Evolutionary conservation across 2,113 vertebrate species (phyloP).

Genomic region (Gasterosteus aculeatus): DNA sequence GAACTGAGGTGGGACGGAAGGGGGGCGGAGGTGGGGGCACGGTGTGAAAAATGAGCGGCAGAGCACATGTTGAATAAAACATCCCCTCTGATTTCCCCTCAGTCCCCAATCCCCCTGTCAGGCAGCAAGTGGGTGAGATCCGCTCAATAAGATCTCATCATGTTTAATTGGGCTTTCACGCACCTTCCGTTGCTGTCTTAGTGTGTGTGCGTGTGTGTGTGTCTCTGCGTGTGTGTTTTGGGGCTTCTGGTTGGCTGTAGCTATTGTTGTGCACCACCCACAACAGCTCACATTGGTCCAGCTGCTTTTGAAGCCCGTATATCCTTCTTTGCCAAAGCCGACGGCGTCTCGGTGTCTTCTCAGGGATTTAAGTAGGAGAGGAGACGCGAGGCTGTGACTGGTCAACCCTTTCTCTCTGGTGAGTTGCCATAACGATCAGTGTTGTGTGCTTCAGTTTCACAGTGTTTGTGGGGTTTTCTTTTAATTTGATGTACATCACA

Average conservation of each 20-base stretch:
- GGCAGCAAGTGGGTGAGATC: slow-evolving; percentile 2
- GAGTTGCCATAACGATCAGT: slow-evolving; percentile 43
- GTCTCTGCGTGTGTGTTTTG: slow-evolving; percentile 23
- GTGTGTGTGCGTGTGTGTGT: slow-evolving; percentile 7
- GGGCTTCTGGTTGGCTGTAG: slow-evolving; percentile 53
- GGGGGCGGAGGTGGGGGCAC: too few species aligned
- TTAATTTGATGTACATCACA: too few species aligned
- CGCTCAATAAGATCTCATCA: slow-evolving; percentile 33
- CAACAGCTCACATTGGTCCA: slow-evolving; percentile 52
- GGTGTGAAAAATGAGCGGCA: slow-evolving; percentile 35
- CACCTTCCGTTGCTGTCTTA: slow-evolving; percentile 2
- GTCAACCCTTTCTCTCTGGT: slow-evolving; percentile 41
- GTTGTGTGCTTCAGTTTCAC: background rate
- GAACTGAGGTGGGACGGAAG: background rate
- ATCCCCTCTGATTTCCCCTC: slow-evolving; percentile 27
- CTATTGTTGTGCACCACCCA: slow-evolving; percentile 58
- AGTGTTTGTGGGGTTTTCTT: background rate
- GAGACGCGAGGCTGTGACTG: slow-evolving; percentile 37
- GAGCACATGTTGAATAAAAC: slow-evolving; percentile 62
- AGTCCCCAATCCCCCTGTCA: slow-evolving; percentile 7
- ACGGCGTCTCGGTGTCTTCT: slow-evolving; percentile 28
- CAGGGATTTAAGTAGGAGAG: slow-evolving; percentile 29
- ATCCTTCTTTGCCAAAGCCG: slow-evolving; percentile 42
- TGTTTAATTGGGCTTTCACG: slow-evolving; percentile 20
- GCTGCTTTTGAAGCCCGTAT: slow-evolving; percentile 42